A percentile compares a stretch with the other conserved stretches of the same genome.
Evolutionary conservation across 2,888 invertebrate species (phyloP).

Genomic region (Cheilosia vernalis): DNA sequence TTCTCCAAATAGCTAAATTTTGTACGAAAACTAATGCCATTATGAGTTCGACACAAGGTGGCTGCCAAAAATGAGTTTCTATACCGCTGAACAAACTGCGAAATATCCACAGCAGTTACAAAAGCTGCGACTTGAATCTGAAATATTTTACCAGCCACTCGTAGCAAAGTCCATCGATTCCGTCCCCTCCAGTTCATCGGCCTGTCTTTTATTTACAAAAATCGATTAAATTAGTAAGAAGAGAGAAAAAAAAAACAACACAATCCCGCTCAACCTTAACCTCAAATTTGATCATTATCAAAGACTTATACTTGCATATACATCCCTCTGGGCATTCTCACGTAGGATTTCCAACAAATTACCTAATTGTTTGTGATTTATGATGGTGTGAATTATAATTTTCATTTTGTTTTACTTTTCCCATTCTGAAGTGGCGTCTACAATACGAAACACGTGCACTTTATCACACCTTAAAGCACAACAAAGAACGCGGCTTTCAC

Average conservation of each 20-base stretch:
- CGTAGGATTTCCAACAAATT: slow-evolving; percentile 1
- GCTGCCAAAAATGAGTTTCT: no score
- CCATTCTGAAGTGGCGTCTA: background rate
- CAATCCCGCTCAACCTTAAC: background rate
- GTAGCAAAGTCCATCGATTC: no score
- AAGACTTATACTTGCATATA: background rate
- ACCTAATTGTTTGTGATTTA: slow-evolving; percentile 21
- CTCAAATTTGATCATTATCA: background rate
- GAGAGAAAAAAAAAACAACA: background rate
- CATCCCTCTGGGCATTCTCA: slow-evolving; percentile 1
- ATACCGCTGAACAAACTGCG: no score
- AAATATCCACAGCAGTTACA: no score
- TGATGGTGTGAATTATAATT: slow-evolving; percentile 5
- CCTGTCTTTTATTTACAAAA: background rate
- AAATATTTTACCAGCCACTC: no score
- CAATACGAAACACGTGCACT: slow-evolving; percentile 20
- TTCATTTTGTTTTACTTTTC: no score
- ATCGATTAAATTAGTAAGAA: background rate
- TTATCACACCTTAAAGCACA: slow-evolving; percentile 1
- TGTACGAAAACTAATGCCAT: no score
- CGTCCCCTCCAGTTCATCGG: background rate
- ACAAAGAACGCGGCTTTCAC: slow-evolving; percentile 8
- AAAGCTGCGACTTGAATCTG: no score
- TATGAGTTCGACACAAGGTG: no score
- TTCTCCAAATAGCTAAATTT: no score